A percentile compares a stretch with the other conserved stretches of the same genome.
phyloP scores from a whole-genome alignment of 1,140 invertebrate species.

The Pinna nobilis region DNA sequence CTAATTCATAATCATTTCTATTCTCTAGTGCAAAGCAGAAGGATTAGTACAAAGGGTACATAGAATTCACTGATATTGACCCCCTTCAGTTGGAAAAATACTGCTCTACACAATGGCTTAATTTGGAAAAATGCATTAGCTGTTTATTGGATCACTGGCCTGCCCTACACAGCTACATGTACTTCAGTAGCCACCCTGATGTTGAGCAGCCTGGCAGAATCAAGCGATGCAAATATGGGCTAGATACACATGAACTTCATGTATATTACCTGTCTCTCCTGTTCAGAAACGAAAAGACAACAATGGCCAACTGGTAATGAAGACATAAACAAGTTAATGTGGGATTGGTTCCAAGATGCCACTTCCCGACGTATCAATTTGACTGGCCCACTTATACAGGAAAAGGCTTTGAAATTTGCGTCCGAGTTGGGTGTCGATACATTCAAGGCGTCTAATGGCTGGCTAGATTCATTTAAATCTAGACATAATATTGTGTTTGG shows the following conservation, averaged over 20 bases:
- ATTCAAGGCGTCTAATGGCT: constrained; percentile 57
- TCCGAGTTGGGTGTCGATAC: constrained; percentile 22
- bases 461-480: constrained; percentile 36
- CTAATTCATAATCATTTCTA: too few species aligned
- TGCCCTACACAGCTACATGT: constrained; percentile 27
- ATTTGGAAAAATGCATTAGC: constrained; percentile 30
- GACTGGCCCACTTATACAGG: constrained; percentile 26
- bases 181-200: constrained; percentile 41
- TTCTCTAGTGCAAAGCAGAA: constrained; percentile 32
- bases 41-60: constrained; percentile 31
- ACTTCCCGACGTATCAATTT: constrained; percentile 2
- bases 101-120: constrained; percentile 42
- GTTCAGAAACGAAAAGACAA: not conserved
- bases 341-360: constrained; percentile 33
- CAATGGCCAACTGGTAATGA: constrained; percentile 22
- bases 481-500: constrained; percentile 40
- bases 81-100: constrained; percentile 34
- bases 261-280: constrained; percentile 21
- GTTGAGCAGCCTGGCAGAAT: constrained; percentile 34
- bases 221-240: not conserved
- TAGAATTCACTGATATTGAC: constrained; percentile 34
- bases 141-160: constrained; percentile 37
- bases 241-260: constrained; percentile 1
- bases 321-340: constrained; percentile 30
- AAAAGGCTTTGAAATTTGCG: constrained; percentile 36